Percentiles rank a stretch among this genome's conserved stretches.
These are phyloP conservation scores for Dendrolimus pini DNA, from an alignment of 2,888 invertebrate species.

Conservation along the genomic window DNA sequence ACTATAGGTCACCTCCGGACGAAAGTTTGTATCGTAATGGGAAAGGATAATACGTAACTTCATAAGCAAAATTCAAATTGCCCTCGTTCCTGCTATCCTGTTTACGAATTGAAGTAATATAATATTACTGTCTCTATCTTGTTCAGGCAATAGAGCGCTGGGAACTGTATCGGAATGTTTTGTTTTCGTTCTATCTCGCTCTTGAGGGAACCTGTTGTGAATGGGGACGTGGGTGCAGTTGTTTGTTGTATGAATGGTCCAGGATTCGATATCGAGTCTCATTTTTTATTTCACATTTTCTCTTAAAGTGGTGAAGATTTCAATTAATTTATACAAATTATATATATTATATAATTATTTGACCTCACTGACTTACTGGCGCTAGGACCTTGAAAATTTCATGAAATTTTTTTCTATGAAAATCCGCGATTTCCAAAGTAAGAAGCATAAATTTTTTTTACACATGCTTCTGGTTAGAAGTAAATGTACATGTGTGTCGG, in stretches of 20 bases:
- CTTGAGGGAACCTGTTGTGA: constrained; percentile 55
- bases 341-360: too few species aligned
- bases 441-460: too few species aligned
- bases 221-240: constrained; percentile 36
- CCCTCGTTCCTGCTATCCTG: constrained; percentile 52
- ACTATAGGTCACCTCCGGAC: constrained; percentile 1
- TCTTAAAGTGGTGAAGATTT: too few species aligned
- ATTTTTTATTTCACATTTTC: background rate
- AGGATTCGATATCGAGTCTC: constrained; percentile 38
- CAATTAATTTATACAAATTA: background rate
- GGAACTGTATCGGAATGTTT: constrained; percentile 74
- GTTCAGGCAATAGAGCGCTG: constrained; percentile 32
- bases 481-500: too few species aligned
- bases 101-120: constrained; percentile 25
- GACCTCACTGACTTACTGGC: too few species aligned
- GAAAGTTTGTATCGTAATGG: constrained; percentile 29
- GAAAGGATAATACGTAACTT: constrained; percentile 31
- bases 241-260: constrained; percentile 20
- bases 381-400: too few species aligned
- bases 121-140: constrained; percentile 36
- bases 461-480: too few species aligned
- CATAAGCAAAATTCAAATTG: constrained; percentile 54
- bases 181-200: constrained; percentile 70
- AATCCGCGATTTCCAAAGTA: too few species aligned
- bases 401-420: too few species aligned